Base-by-base conservation (phyloP, 2,113 vertebrate genomes). In the Poeciliopsis occidentalis region DNA sequence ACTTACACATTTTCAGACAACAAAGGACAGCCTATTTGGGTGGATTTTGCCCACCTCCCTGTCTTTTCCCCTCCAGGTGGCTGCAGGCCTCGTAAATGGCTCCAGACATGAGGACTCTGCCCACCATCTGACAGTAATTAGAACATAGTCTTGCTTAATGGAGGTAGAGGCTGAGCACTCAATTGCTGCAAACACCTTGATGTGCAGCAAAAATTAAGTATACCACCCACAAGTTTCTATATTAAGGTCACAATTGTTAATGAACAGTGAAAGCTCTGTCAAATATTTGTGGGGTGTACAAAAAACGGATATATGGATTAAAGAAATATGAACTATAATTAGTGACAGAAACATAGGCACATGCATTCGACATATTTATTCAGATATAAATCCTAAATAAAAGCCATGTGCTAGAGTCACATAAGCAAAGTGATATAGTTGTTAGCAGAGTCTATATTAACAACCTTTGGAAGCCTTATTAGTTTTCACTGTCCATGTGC, bases 61-160 rank as follows among this genome's bases (percentile, higher is more conserved):
- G 15, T 15, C 62, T 13, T 34, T 13, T 27, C 26, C 64, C 77
- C 84, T 62, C 69, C 67, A 88, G 84, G 88, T 91, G 47, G 80
- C 72, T 67, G 27, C 51, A 75, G 86, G 86, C 82, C 87, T 89
- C 67, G 29, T 92, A 92, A 93, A 91, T 78, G 86, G 70, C 87
- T 91, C 87, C 88, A 92, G 89, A 92, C 88, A 76, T 41, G 66
- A 75, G 75, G 87, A 79, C 86, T 87, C 87, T 82, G 86, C 82
- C 84, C 86, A 70, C 87, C 92, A 93, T 93, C 90, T 93, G 92
- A 93, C 80, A 89, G 75, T 90, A 88, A 92, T 93, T 93, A 91
- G 76, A 76, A 84, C 47, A 29, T 19, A 70, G 87, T 72, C 85
- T 83, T 4, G 5, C 17, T 60, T 71, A 84, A 87, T 80, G 77